Evolutionary conservation across 2,888 invertebrate genomes (phyloP).

Genomic region (Smittia aterrima): DNA sequence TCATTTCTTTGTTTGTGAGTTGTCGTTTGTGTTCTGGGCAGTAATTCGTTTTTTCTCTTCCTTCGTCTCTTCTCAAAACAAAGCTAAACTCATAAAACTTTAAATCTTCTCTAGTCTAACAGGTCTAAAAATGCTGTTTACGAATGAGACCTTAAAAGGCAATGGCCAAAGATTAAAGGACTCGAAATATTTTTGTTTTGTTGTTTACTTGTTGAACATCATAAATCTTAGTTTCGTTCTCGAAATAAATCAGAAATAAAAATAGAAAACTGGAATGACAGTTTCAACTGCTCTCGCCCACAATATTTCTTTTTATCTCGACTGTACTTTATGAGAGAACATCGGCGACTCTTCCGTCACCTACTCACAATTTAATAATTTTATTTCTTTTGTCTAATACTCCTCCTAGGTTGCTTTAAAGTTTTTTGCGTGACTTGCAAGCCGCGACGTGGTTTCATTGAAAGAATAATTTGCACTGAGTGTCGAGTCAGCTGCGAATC

Average conservation of each 20-base stretch:
- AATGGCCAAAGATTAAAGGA: slow-evolving; percentile 31
- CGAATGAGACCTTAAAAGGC: neutral
- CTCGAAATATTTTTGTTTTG: neutral
- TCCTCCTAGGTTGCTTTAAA: too few relatives aligned
- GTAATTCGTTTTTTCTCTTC: too few relatives aligned
- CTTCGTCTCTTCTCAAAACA: too few relatives aligned
- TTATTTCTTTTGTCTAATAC: neutral
- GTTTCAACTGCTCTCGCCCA: neutral
- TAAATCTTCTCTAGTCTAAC: too few relatives aligned
- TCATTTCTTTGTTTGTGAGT: too few relatives aligned
- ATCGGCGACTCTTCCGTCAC: neutral
- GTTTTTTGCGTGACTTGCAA: neutral
- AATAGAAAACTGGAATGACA: slow-evolving; percentile 8
- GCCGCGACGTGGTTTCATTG: neutral
- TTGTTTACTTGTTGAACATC: neutral
- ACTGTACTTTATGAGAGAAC: neutral
- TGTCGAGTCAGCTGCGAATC: neutral
- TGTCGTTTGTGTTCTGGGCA: too few relatives aligned
- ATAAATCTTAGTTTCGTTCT: slow-evolving; percentile 13
- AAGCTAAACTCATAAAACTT: too few relatives aligned
- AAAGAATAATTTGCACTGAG: neutral
- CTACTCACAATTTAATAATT: neutral
- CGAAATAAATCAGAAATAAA: neutral
- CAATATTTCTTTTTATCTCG: neutral
- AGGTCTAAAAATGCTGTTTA: slow-evolving; percentile 22